Conservation (phyloP, 2,113 vertebrate genomes). For the cattle (Bos taurus) region DNA sequence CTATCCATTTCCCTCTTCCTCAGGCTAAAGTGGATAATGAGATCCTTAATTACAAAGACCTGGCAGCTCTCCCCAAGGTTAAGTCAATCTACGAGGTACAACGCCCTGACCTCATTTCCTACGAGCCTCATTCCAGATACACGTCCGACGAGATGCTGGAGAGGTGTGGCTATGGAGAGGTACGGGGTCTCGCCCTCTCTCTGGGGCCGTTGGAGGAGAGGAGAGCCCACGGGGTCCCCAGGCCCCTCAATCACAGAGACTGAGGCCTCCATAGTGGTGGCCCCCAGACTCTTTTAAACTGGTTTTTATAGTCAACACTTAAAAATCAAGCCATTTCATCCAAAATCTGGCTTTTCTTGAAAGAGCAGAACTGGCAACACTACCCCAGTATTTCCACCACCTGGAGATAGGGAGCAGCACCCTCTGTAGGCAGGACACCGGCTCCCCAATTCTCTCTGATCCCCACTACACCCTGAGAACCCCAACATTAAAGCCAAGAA, state of each 20-base stretch:
- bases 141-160: slow-evolving; percentile 96
- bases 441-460: not conserved
- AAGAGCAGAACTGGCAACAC: not conserved
- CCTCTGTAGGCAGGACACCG: not conserved
- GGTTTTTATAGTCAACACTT: not conserved
- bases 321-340: not conserved
- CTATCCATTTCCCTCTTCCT: slow-evolving; percentile 82
- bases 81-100: slow-evolving; percentile 99
- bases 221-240: not conserved
- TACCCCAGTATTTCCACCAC: not conserved
- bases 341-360: not conserved
- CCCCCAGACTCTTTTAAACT: not conserved
- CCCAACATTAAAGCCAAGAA: not conserved
- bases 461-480: not conserved
- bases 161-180: slow-evolving; percentile 98
- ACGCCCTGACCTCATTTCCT: slow-evolving; percentile 96
- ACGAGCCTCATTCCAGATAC: slow-evolving; percentile 96
- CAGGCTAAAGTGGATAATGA: slow-evolving; percentile 99
- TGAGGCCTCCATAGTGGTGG: not conserved
- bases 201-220: not conserved
- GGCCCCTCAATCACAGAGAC: not conserved
- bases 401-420: not conserved
- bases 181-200: slow-evolving; percentile 75
- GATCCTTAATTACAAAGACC: slow-evolving; percentile 99
- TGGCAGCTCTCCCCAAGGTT: slow-evolving; percentile 99